Evolutionary conservation across 1,140 invertebrate species (phyloP).

Genomic region (Chlorops oryzae): DNA sequence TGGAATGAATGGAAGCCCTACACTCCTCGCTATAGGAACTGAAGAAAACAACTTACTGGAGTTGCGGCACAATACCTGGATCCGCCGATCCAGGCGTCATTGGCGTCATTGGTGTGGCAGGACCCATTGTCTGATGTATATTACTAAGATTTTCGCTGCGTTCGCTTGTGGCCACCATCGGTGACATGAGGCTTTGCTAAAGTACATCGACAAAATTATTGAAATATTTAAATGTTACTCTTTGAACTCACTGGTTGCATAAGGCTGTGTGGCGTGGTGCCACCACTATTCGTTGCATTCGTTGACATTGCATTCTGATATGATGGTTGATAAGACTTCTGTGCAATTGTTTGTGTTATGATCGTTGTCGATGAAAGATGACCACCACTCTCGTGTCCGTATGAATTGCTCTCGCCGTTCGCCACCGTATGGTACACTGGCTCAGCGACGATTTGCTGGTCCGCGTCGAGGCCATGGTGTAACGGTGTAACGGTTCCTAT

Average conservation of each 20-base stretch:
- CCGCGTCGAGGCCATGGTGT: constrained; percentile 87
- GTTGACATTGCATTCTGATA: constrained; percentile 27
- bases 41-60: constrained; percentile 89
- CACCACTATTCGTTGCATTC: not conserved
- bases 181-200: constrained; percentile 79
- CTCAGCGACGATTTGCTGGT: constrained; percentile 62
- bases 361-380: constrained; percentile 7
- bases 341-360: constrained; percentile 63
- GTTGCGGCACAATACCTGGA: constrained; percentile 86
- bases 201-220: constrained; percentile 25
- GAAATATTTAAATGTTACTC: constrained; percentile 6
- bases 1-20: not conserved
- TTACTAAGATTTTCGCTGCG: constrained; percentile 50
- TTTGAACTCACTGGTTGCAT: constrained; percentile 61
- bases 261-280: constrained; percentile 58
- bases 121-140: constrained; percentile 59
- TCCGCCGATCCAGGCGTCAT: constrained; percentile 92
- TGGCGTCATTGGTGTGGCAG: constrained; percentile 81
- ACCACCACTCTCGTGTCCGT: constrained; percentile 19
- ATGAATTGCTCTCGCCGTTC: constrained; percentile 42
- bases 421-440: constrained; percentile 70
- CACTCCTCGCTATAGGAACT: too few species aligned
- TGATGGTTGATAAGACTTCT: constrained; percentile 59
- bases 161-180: constrained; percentile 62
- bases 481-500: constrained; percentile 84